These are phyloP conservation scores for Panthera uncia DNA, from an alignment of 2,113 vertebrate genomes.

Conservation along the genomic window DNA sequence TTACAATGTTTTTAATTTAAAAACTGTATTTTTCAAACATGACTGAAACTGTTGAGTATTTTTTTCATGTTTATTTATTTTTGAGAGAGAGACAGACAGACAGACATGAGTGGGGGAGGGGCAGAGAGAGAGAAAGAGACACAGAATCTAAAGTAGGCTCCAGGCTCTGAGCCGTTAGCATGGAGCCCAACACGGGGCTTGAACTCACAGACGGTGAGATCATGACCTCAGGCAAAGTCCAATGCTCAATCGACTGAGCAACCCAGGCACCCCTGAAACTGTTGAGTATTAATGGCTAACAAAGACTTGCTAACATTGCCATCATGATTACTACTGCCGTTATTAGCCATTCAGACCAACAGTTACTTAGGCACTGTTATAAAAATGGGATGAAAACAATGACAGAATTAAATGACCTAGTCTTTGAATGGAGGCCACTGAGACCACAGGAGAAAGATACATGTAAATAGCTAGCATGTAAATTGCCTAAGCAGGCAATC, in stretches of 20 bases:
- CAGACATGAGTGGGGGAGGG: too few species aligned
- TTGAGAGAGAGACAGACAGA: too few species aligned
- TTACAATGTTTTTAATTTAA: slow-evolving; percentile 15
- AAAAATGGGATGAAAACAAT: slow-evolving; percentile 28
- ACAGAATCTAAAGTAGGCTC: too few species aligned
- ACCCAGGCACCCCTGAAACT: background rate
- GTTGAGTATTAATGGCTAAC: background rate
- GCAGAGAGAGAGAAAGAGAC: too few species aligned
- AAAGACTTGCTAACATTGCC: background rate
- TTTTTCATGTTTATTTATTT: too few species aligned
- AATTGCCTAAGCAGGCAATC: background rate
- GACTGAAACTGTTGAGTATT: background rate
- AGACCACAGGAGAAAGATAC: background rate
- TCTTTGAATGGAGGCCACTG: background rate
- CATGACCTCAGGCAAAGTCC: too few species aligned
- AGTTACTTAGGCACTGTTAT: background rate
- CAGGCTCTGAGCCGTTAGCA: too few species aligned
- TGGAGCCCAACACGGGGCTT: too few species aligned
- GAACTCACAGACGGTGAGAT: too few species aligned
- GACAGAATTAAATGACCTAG: background rate
- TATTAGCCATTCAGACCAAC: slow-evolving; percentile 40
- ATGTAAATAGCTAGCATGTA: background rate
- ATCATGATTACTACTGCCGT: background rate
- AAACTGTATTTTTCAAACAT: background rate
- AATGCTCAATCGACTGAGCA: too few species aligned